Conservation (phyloP, 30 jellyfish, hydroid and myxozoan species). For the Hydra vulgaris region DNA sequence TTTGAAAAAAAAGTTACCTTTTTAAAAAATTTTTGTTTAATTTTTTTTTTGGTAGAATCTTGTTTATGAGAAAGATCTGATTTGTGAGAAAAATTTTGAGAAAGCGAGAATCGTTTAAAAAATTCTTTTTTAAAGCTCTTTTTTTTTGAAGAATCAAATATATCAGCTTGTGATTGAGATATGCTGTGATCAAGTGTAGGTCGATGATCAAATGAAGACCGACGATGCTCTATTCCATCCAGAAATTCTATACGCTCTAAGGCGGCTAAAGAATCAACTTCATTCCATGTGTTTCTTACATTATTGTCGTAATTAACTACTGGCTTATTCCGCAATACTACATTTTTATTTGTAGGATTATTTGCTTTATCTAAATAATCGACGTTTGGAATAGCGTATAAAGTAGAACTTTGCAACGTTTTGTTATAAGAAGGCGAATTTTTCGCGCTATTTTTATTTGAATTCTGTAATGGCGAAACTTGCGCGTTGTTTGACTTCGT, state of each 20-base stretch:
- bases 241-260: conserved; percentile 19
- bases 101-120: conserved; percentile 20
- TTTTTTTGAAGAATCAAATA: conserved; percentile 8
- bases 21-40: no score
- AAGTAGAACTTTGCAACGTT: background rate
- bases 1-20: no score
- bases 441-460: background rate
- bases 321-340: conserved; percentile 6
- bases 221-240: conserved; percentile 14
- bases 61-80: background rate
- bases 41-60: background rate
- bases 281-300: conserved; percentile 33
- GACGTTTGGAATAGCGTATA: background rate
- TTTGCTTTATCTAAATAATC: background rate
- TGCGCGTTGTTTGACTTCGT: background rate
- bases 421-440: background rate
- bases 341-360: background rate
- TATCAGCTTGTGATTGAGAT: conserved; percentile 8
- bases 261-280: conserved; percentile 14
- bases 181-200: background rate
- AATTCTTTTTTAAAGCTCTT: conserved; percentile 24
- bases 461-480: no score
- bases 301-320: background rate
- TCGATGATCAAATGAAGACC: background rate
- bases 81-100: no score